Conservation (phyloP, 2,113 vertebrate genomes). For the Antechinus stuartii region DNA sequence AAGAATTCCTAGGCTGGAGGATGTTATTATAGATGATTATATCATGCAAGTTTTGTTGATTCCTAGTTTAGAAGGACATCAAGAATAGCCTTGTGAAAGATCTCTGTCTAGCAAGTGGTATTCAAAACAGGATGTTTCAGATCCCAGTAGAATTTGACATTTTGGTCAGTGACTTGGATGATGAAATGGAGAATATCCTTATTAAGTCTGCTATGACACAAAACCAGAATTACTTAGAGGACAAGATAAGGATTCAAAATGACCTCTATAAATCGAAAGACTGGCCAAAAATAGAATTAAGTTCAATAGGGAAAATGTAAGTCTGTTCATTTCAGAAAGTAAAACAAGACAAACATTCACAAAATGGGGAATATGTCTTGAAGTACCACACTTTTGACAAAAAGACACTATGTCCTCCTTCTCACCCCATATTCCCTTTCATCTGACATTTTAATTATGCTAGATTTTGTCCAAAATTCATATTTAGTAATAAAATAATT, state of each 20-base stretch:
- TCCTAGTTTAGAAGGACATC: background rate
- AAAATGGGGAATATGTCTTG: constrained; percentile 20
- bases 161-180: constrained; percentile 26
- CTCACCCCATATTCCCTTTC: background rate
- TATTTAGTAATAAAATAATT: constrained; percentile 17
- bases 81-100: background rate
- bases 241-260: constrained; percentile 34
- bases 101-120: background rate
- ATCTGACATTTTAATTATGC: background rate
- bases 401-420: background rate
- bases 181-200: constrained; percentile 50
- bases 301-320: constrained; percentile 12
- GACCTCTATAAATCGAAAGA: background rate
- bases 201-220: constrained; percentile 52
- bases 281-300: constrained; percentile 53
- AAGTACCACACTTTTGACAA: background rate
- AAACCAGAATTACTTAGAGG: background rate
- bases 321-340: background rate
- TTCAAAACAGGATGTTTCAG: background rate
- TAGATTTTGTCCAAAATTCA: background rate
- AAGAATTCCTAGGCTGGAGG: background rate
- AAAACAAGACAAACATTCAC: background rate
- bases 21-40: background rate
- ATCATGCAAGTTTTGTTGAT: background rate
- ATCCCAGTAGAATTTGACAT: constrained; percentile 17